Conservation (phyloP, 2,797 vertebrate species). For the Tokudaia muenninki region DNA sequence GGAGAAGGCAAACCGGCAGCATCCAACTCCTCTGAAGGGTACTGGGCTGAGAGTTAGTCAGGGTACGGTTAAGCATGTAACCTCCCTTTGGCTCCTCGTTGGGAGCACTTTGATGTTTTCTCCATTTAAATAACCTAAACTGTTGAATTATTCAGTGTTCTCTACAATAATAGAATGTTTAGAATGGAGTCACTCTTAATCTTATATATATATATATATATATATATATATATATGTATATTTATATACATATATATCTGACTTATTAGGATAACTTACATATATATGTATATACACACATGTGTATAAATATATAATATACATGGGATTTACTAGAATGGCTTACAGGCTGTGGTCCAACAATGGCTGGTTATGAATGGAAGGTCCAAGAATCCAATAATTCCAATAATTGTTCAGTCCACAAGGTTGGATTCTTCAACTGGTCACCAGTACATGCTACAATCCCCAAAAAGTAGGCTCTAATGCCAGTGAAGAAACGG, state of each 20-base stretch:
- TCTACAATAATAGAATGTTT: neutral
- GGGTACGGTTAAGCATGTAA: neutral
- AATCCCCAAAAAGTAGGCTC: neutral
- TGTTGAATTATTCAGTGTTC: neutral
- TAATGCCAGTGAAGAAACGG: neutral
- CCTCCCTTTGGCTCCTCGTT: neutral
- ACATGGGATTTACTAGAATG: neutral
- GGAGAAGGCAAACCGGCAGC: neutral
- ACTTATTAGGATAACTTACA: neutral
- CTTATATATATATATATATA: neutral
- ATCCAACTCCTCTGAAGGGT: neutral
- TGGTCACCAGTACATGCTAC: neutral
- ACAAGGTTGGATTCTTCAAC: neutral
- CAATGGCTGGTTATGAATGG: too few species aligned
- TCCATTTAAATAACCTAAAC: neutral
- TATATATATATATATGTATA: too few species aligned
- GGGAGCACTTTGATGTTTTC: neutral
- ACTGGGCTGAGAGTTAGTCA: neutral
- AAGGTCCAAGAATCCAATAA: neutral
- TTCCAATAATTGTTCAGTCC: neutral
- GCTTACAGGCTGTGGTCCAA: neutral
- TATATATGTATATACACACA: neutral
- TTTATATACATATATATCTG: too few species aligned
- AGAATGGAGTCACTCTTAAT: neutral
- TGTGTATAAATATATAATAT: neutral